Conservation (phyloP, 1,140 invertebrate species). For the Akabosia matsudoensis region DNA sequence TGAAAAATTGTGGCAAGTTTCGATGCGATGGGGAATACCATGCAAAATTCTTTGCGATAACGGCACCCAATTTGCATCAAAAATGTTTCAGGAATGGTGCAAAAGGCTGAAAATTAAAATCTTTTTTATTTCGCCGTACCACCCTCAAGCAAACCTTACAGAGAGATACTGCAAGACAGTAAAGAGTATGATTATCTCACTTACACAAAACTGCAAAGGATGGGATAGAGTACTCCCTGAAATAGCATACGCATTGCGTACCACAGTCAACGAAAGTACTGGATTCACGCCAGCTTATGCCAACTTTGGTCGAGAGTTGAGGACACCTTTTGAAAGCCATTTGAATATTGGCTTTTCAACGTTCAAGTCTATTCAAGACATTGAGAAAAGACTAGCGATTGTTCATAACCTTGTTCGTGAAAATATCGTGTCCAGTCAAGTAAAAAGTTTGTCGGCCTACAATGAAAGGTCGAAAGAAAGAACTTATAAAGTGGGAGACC, state of each 20-base stretch:
- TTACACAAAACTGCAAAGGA: slow-evolving; percentile 12
- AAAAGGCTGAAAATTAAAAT: neutral
- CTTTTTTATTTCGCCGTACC: slow-evolving; percentile 46
- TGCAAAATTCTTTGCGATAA: slow-evolving; percentile 46
- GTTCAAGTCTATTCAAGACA: neutral
- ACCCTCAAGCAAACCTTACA: slow-evolving; percentile 51
- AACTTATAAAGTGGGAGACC: slow-evolving; percentile 20
- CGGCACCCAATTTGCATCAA: slow-evolving; percentile 44
- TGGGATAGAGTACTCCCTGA: slow-evolving; percentile 51
- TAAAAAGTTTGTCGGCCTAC: neutral
- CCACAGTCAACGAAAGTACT: slow-evolving; percentile 50
- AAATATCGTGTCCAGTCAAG: neutral
- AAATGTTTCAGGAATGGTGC: slow-evolving; percentile 24
- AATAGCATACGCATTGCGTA: slow-evolving; percentile 52
- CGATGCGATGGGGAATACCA: slow-evolving; percentile 45
- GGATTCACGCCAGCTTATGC: slow-evolving; percentile 50
- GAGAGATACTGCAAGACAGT: slow-evolving; percentile 54
- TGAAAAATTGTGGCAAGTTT: slow-evolving; percentile 35
- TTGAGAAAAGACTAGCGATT: neutral
- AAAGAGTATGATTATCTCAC: slow-evolving; percentile 51
- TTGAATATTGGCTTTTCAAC: neutral
- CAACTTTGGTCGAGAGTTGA: slow-evolving; percentile 51
- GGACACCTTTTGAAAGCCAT: slow-evolving; percentile 30
- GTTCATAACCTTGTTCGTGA: neutral
- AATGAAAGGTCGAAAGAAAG: neutral